Base-by-base conservation (phyloP, 2,113 vertebrate genomes). In the Pachyramphus minor region DNA sequence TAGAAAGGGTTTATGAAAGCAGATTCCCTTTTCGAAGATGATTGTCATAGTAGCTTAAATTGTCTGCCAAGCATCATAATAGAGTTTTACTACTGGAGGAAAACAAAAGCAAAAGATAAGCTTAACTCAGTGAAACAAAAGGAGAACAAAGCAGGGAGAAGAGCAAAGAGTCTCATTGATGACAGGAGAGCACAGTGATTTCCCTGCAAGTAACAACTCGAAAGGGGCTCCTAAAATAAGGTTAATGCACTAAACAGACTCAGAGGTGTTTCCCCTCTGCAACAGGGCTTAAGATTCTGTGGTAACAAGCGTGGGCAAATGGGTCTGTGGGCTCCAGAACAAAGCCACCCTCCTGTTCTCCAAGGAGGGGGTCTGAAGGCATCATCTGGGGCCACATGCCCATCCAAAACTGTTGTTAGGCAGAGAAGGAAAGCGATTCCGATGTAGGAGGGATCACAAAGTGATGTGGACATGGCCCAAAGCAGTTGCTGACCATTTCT, bases 71-170 rank as follows among this genome's bases (percentile, higher is more conserved):
- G 93, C 95, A 95, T 97, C 85, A 58, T 97, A 96, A 95, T 95
- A 74, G 94, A 95, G 60, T 97, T 97, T 95, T 97, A 97, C 97
- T 97, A 93, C 78, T 63, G 76, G 52, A 82, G 96, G 95, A 97
- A 97, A 97, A 98, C 95, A 98, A 97, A 97, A 97, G 97, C 69
- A 84, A 66, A 89, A 97, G 97, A 95, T 95, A 95, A 97, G 92
- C 85, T 91, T 96, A 95, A 97, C 92, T 97, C 93, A 62, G 12
- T 95, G 95, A 96, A 95, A 96, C 91, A 93, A 95, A 92, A 80
- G 58, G 89, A 87, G 90, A 91, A 91, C 90, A 83, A 91, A 96
- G 67, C 25, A 35, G n/a, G 66, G 55, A 85, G 79, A 91, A 81
- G 33, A 89, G 88, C 28, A 21, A 8, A 91, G 84, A 87, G 73